Conservation (phyloP, 2,888 invertebrate species). For the Mythimna ferrago region DNA sequence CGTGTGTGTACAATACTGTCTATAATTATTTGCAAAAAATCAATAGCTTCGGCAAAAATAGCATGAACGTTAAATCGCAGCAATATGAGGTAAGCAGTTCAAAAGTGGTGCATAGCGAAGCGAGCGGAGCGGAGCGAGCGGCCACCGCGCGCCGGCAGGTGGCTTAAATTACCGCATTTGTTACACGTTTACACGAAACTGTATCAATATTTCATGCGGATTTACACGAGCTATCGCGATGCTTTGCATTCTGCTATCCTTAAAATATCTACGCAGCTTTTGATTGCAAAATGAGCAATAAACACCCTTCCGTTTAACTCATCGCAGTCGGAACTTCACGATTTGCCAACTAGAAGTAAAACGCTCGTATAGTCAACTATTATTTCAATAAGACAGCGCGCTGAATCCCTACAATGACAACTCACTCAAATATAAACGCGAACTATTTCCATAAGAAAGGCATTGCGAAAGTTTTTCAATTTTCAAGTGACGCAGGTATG, state of each 20-base stretch:
- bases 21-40: constrained; percentile 55
- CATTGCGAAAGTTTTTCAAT: constrained; percentile 90
- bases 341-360: constrained; percentile 51
- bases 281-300: constrained; percentile 63
- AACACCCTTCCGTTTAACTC: constrained; percentile 57
- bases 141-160: constrained; percentile 81
- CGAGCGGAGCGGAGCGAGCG: constrained; percentile 68
- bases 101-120: constrained; percentile 85
- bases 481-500: constrained; percentile 90
- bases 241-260: constrained; percentile 86
- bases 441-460: constrained; percentile 90
- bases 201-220: constrained; percentile 91
- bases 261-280: constrained; percentile 76
- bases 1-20: background rate
- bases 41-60: constrained; percentile 64
- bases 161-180: constrained; percentile 90
- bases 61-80: constrained; percentile 73
- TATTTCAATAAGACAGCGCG: constrained; percentile 81
- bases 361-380: constrained; percentile 68
- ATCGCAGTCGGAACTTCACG: constrained; percentile 42
- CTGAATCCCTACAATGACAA: constrained; percentile 89
- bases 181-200: constrained; percentile 91
- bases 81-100: constrained; percentile 81
- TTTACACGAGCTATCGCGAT: constrained; percentile 88
- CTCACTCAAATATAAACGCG: constrained; percentile 88